These are phyloP conservation scores for Luffia ferchaultella DNA, from an alignment of 2,888 invertebrate species.

Conservation along the genomic window DNA sequence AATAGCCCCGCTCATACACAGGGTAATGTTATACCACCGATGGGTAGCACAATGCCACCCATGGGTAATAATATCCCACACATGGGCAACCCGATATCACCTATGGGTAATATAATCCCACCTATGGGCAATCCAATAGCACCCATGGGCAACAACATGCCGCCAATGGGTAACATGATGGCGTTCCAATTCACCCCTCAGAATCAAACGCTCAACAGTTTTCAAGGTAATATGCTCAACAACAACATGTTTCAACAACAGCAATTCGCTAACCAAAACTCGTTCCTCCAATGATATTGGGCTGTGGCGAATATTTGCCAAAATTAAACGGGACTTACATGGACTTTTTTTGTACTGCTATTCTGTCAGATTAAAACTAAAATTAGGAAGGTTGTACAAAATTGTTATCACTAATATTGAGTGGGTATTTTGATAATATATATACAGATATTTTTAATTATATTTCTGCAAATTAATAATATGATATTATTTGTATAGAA, in stretches of 20 bases:
- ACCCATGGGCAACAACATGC: conserved; percentile 7
- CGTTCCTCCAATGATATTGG: conserved; percentile 59
- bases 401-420: conserved; percentile 9
- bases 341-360: conserved; percentile 15
- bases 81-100: conserved; percentile 5
- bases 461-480: conserved; percentile 25
- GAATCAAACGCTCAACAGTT: conserved; percentile 19
- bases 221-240: conserved; percentile 19
- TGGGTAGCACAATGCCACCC: conserved; percentile 4
- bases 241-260: conserved; percentile 18
- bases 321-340: conserved; percentile 19
- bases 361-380: conserved; percentile 1
- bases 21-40: conserved; percentile 8
- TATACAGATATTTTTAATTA: conserved; percentile 13
- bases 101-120: conserved; percentile 1
- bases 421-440: conserved; percentile 18
- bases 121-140: background rate
- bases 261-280: conserved; percentile 34
- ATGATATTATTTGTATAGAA: conserved; percentile 29
- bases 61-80: conserved; percentile 4
- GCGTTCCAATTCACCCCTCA: conserved; percentile 19
- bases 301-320: conserved; percentile 46
- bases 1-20: conserved; percentile 64
- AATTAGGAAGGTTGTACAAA: conserved; percentile 6
- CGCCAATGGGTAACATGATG: conserved; percentile 8